These are phyloP conservation scores for Rhimphoctona megacephalus DNA, from an alignment of 2,888 invertebrate genomes.

Conservation along the genomic window DNA sequence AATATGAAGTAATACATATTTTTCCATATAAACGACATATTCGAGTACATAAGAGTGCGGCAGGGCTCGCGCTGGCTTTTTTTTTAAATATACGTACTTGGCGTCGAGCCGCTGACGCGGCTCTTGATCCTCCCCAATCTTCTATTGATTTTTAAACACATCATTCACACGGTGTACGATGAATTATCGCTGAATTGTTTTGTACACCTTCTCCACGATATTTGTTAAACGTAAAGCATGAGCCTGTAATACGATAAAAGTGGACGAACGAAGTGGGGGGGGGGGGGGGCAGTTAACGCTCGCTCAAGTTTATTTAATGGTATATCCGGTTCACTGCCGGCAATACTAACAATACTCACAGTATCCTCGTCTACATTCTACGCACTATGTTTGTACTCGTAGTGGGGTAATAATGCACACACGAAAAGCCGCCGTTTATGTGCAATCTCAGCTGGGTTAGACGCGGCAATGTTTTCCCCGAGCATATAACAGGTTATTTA, in stretches of 20 bases:
- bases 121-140: constrained; percentile 27
- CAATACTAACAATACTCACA: constrained; percentile 44
- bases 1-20: background rate
- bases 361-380: constrained; percentile 29
- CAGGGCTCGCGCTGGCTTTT: too few relatives aligned
- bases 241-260: constrained; percentile 51
- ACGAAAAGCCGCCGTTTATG: constrained; percentile 2
- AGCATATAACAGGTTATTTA: constrained; percentile 50
- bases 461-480: constrained; percentile 27
- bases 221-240: constrained; percentile 53
- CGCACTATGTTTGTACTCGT: background rate
- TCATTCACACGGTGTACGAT: constrained; percentile 14
- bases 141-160: constrained; percentile 23
- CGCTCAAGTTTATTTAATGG: constrained; percentile 62
- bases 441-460: constrained; percentile 7
- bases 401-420: constrained; percentile 4
- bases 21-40: background rate
- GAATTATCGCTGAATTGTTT: constrained; percentile 45
- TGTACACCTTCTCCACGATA: constrained; percentile 40
- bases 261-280: background rate
- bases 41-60: too few relatives aligned
- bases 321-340: constrained; percentile 48
- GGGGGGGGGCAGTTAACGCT: constrained; percentile 27
- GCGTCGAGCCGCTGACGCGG: too few relatives aligned
- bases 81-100: too few relatives aligned